Evolutionary conservation across 2,888 invertebrate species (phyloP), one percentile per base, ranked within the genome.

Genomic region (Drosophila nigritarsus): DNA sequence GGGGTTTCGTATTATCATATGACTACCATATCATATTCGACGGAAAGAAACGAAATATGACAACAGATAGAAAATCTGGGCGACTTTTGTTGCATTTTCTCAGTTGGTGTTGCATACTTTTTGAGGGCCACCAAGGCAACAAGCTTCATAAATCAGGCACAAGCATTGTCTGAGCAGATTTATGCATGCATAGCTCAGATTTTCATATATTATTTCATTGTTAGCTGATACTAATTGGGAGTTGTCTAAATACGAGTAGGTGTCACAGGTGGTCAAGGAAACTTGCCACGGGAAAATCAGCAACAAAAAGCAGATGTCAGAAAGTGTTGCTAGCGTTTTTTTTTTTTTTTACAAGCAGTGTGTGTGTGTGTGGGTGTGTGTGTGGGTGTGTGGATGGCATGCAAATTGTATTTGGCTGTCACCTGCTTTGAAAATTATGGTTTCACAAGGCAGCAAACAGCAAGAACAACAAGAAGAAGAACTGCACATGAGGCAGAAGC

Each of bases 371-470:
- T 20, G 30, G 24, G 13, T 20, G 38, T 24, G 13, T 27, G 11
- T 30, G 32, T 32, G 27, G 34, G 42, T 48, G 32, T 48, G 48
- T 59, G 60, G 53, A 56, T 61, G 54, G 54, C 29, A 27, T 55
- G 40, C 48, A 56, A 50, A 51, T 69, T 56, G 63, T 73, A 58
- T 63, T 78, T 42, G 61, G 11, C 58, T 67, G 63, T 9, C 42
- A 65, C 42, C 73, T 70, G 79, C 73, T 73, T 80, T 53, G 60
- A 73, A 87, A 85, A 85, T 87, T 85, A 85, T 85, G 84, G 84
- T 85, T 85, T 85, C 87, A 64, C 87, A 80, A 81, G 71, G 65
- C 51, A 38, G 38, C 27, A 24, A 45, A n/a, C 71, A 69, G 70
- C 83, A 71, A 70, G 49, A 63, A 36, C 24, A 51, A 29, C 32